Conservation (phyloP, 2,888 invertebrate genomes). For the Entomobrya multifasciata region DNA sequence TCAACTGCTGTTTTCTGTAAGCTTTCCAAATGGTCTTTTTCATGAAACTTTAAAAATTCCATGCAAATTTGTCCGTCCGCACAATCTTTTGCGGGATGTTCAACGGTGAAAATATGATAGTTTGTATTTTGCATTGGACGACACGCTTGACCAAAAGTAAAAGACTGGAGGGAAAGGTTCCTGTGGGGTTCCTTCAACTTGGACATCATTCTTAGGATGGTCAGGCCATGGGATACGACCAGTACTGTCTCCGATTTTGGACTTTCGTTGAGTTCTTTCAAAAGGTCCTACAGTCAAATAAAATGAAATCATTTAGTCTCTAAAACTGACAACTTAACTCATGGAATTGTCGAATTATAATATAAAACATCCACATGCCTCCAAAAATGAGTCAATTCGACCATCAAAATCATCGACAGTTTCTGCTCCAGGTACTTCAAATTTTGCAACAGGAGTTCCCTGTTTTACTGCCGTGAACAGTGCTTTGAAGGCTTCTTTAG, state of each 20-base stretch:
- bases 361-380: conserved; percentile 9
- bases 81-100: conserved; percentile 13
- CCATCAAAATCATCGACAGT: conserved; percentile 51
- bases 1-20: conserved; percentile 10
- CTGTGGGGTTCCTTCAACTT: conserved; percentile 10
- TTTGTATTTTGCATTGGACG: conserved; percentile 57
- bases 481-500: conserved; percentile 41
- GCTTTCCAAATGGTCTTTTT: conserved; percentile 35
- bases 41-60: conserved; percentile 54
- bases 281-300: conserved; percentile 31
- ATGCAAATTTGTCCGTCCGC: conserved; percentile 36
- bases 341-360: no score
- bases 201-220: conserved; percentile 46
- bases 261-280: conserved; percentile 15
- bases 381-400: conserved; percentile 54
- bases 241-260: conserved; percentile 51
- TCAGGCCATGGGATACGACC: conserved; percentile 68
- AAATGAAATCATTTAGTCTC: no score
- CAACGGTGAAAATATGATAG: conserved; percentile 54
- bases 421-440: conserved; percentile 69
- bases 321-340: no score
- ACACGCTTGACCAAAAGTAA: not conserved
- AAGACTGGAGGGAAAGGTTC: conserved; percentile 23
- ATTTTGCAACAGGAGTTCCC: conserved; percentile 57
- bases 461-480: conserved; percentile 32